Percentiles rank a stretch among this genome's conserved stretches.
Conservation (phyloP, 2,888 invertebrate species). For the Volucella bombylans region DNA sequence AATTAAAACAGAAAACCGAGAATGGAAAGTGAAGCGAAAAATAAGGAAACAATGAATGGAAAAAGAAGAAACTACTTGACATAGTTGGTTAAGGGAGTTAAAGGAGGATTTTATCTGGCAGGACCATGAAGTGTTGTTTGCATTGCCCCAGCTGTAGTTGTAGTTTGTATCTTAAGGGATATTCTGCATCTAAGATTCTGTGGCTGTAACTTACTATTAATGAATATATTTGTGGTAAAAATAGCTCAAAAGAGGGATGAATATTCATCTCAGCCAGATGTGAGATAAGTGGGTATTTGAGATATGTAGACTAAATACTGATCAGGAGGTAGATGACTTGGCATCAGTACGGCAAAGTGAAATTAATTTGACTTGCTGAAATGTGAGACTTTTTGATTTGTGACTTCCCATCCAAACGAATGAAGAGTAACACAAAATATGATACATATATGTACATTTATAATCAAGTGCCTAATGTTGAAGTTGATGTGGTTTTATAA, state of each 20-base stretch:
- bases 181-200: neutral
- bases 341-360: too few species aligned
- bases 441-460: too few species aligned
- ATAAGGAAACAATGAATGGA: slow-evolving; percentile 34
- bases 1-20: slow-evolving; percentile 64
- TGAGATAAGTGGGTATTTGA: slow-evolving; percentile 29
- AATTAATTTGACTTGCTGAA: too few species aligned
- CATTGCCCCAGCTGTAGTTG: slow-evolving; percentile 3
- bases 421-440: too few species aligned
- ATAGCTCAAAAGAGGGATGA: slow-evolving; percentile 32
- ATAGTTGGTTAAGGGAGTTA: slow-evolving; percentile 59
- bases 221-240: slow-evolving; percentile 38
- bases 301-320: slow-evolving; percentile 47
- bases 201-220: slow-evolving; percentile 17
- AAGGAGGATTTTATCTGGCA: slow-evolving; percentile 43
- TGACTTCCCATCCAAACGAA: too few species aligned
- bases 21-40: slow-evolving; percentile 55
- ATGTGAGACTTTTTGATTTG: too few species aligned
- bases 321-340: slow-evolving; percentile 7
- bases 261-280: slow-evolving; percentile 56
- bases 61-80: slow-evolving; percentile 63
- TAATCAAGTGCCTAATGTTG: too few species aligned
- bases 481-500: too few species aligned
- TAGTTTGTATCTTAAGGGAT: slow-evolving; percentile 7
- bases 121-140: neutral